phyloP scores from a whole-genome alignment of 2,888 invertebrate genomes.

The Ormia ochracea region DNA sequence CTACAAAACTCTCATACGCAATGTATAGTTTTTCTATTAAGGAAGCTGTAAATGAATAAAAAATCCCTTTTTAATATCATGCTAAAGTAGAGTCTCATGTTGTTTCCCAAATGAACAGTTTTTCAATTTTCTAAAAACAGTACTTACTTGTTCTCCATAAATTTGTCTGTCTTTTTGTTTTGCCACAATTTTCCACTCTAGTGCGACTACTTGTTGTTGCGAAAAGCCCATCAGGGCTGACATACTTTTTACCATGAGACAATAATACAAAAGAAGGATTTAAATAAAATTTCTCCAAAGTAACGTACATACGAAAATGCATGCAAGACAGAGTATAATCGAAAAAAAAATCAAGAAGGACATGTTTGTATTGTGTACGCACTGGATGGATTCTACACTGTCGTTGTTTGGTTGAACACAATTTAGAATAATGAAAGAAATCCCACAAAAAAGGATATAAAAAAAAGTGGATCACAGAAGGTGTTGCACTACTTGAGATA shows the following conservation, averaged over 20 bases:
- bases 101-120: conserved; percentile 28
- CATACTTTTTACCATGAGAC: conserved; percentile 38
- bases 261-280: conserved; percentile 29
- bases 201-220: neutral
- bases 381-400: neutral
- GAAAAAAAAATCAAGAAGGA: neutral
- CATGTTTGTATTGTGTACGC: neutral
- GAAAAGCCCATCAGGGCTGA: conserved; percentile 52
- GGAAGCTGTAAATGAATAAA: too few species aligned
- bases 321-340: neutral
- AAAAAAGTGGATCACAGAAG: neutral
- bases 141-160: conserved; percentile 20
- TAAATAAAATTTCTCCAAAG: conserved; percentile 30
- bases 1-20: too few species aligned
- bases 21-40: too few species aligned
- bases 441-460: neutral
- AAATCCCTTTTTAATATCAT: conserved; percentile 8
- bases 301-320: neutral
- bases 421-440: conserved; percentile 17
- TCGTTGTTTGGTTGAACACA: conserved; percentile 20
- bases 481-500: conserved; percentile 50
- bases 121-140: conserved; percentile 49
- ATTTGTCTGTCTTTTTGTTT: neutral
- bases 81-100: conserved; percentile 1
- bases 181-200: neutral